phyloP scores from a whole-genome alignment of 2,113 vertebrate genomes.

The Zosterops hypoxanthus region DNA sequence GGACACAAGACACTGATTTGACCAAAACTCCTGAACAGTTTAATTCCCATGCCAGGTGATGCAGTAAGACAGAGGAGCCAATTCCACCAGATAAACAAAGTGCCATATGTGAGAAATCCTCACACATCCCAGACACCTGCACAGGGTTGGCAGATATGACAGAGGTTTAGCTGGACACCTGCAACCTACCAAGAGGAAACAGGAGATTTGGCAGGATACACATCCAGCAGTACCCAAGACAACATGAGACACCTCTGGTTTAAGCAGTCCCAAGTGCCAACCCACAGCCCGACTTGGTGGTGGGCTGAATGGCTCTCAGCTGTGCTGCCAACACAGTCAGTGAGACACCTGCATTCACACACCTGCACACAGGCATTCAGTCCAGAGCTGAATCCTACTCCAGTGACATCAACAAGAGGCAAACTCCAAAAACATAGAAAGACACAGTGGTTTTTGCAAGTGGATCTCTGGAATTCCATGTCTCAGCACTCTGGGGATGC shows the following conservation, averaged over 20 bases:
- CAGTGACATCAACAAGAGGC: background rate
- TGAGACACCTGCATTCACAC: background rate
- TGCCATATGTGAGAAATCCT: background rate
- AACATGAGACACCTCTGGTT: background rate
- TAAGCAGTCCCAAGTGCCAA: background rate
- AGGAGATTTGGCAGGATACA: background rate
- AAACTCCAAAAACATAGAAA: background rate
- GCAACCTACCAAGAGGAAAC: background rate
- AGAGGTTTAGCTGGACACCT: background rate
- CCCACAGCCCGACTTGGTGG: background rate
- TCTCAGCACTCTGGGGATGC: background rate
- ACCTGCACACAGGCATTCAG: fast-evolving
- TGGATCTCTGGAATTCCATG: background rate
- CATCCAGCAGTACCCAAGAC: background rate
- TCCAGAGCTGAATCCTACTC: background rate
- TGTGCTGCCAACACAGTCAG: fast-evolving
- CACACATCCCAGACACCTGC: background rate
- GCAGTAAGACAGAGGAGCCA: background rate
- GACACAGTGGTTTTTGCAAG: background rate
- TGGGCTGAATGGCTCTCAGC: background rate
- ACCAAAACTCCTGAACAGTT: background rate
- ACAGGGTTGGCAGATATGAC: background rate
- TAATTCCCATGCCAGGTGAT: background rate
- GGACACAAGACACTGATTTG: background rate
- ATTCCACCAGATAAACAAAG: background rate